Conservation (phyloP, 2,113 vertebrate genomes). For the Rhynchomys soricoides region DNA sequence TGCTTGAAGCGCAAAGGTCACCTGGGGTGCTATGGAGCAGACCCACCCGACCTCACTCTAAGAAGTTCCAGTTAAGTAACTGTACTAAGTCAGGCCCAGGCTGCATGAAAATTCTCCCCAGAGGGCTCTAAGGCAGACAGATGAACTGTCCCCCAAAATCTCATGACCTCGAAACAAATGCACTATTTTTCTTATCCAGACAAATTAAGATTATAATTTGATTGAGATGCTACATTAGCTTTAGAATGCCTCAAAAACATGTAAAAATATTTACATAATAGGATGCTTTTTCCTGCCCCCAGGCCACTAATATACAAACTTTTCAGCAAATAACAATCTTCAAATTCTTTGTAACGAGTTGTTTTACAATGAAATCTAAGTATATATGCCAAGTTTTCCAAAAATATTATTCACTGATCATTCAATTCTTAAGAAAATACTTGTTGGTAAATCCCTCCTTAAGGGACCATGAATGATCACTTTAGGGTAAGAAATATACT, state of each 20-base stretch:
- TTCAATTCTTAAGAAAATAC: neutral
- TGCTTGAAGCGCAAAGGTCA: neutral
- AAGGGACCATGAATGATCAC: slow-evolving; percentile 27
- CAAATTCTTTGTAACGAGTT: neutral
- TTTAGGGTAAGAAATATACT: slow-evolving; percentile 49
- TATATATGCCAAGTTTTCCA: neutral
- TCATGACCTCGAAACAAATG: neutral
- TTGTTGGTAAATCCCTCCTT: neutral
- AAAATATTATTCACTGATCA: neutral
- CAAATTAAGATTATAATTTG: slow-evolving; percentile 51
- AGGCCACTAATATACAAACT: neutral
- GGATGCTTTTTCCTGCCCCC: neutral
- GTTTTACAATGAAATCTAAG: neutral
- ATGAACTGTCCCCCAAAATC: neutral
- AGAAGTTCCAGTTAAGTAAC: neutral
- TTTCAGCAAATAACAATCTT: slow-evolving; percentile 22
- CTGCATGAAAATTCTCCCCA: neutral
- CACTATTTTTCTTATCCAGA: slow-evolving; percentile 7
- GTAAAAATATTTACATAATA: neutral
- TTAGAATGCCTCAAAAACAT: slow-evolving; percentile 34
- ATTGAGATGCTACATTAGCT: neutral
- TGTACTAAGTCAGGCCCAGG: no score
- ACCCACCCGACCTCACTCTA: neutral
- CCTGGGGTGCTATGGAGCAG: neutral
- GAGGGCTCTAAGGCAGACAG: neutral